Evolutionary conservation across 2,113 vertebrate genomes (phyloP).

Genomic region (Orcinus orca): DNA sequence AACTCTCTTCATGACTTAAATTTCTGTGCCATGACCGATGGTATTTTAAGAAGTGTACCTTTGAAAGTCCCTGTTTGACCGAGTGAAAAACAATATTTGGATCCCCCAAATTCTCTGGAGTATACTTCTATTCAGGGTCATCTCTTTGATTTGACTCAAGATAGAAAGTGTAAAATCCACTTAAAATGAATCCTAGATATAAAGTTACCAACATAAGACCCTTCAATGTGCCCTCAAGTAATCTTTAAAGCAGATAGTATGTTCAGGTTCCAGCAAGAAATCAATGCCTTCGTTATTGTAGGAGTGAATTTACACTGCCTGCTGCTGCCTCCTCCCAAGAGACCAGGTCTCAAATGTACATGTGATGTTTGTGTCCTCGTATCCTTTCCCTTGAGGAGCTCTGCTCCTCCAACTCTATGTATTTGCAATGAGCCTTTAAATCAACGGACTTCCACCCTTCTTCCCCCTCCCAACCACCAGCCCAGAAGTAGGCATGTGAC

Average conservation of each 20-base stretch:
- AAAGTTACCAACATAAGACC: conserved; percentile 46
- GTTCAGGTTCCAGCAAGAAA: conserved; percentile 39
- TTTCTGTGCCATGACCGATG: background rate
- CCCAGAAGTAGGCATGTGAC: background rate
- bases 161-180: conserved; percentile 60
- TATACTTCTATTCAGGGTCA: conserved; percentile 16
- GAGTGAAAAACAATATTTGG: conserved; percentile 5
- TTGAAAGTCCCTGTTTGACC: background rate
- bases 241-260: conserved; percentile 43
- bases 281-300: background rate
- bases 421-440: background rate
- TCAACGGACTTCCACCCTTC: background rate
- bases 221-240: conserved; percentile 47
- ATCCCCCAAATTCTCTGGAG: conserved; percentile 24
- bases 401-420: background rate
- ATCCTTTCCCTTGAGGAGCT: background rate
- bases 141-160: conserved; percentile 43
- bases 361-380: background rate
- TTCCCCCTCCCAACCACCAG: background rate
- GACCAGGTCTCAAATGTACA: background rate
- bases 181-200: conserved; percentile 38
- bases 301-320: background rate
- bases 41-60: background rate
- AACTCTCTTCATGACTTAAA: background rate
- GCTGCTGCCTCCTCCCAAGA: background rate